These are phyloP conservation scores for Willowsia nigromaculata DNA, from an alignment of 2,888 invertebrate species.

Conservation along the genomic window DNA sequence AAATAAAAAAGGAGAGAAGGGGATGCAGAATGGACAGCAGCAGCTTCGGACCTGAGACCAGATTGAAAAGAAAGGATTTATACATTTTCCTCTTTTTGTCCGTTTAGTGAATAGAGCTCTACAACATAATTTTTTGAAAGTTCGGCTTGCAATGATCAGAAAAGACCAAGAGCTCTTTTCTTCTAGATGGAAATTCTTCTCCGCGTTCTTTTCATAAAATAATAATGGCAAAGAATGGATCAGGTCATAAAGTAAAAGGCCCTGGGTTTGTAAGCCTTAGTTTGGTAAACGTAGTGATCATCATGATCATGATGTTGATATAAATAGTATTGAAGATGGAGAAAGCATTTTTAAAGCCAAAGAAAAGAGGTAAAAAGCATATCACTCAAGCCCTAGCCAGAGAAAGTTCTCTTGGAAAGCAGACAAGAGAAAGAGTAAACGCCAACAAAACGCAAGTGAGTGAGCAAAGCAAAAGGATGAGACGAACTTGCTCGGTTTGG, in stretches of 20 bases:
- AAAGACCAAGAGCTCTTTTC: background rate
- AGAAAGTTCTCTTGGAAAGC: background rate
- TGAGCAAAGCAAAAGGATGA: background rate
- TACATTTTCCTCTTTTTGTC: background rate
- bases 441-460: background rate
- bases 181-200: background rate
- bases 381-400: background rate
- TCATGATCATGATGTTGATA: background rate
- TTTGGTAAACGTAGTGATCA: background rate
- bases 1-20: slow-evolving; percentile 2
- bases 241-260: slow-evolving; percentile 22
- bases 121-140: background rate
- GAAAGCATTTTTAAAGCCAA: background rate
- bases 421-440: background rate
- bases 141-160: too few relatives aligned
- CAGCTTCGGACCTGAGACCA: background rate
- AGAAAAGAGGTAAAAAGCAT: background rate
- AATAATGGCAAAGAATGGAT: slow-evolving; percentile 25
- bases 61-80: slow-evolving; percentile 34
- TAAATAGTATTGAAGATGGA: background rate
- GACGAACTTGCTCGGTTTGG: background rate
- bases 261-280: background rate
- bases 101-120: background rate
- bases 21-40: background rate
- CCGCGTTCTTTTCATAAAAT: slow-evolving; percentile 13